Conservation (phyloP, 2,113 vertebrate genomes). For the Labeo rohita region DNA sequence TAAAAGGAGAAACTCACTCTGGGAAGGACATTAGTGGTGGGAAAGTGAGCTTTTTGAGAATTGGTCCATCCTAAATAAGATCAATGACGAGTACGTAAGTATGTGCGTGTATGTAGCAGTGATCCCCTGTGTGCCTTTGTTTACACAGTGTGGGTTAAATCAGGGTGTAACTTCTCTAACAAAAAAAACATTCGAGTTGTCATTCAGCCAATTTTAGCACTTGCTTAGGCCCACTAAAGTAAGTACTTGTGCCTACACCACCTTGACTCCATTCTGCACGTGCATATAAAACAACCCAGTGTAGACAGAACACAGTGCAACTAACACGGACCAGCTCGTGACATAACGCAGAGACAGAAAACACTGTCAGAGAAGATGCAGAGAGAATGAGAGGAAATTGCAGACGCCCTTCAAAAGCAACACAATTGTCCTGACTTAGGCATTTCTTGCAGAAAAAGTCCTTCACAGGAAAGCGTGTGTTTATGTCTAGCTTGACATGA, state of each 20-base stretch:
- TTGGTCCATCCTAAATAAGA: slow-evolving; percentile 31
- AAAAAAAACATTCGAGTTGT: slow-evolving; percentile 12
- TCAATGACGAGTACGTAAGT: neutral
- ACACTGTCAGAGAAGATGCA: slow-evolving; percentile 28
- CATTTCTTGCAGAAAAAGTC: slow-evolving; percentile 1
- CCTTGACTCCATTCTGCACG: neutral
- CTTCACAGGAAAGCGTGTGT: slow-evolving; percentile 37
- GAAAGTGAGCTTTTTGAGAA: slow-evolving; percentile 14
- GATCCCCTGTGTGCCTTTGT: slow-evolving; percentile 31
- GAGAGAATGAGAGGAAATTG: slow-evolving; percentile 31
- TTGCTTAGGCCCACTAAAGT: slow-evolving; percentile 26
- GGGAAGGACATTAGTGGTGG: slow-evolving; percentile 36
- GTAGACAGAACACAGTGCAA: slow-evolving; percentile 27
- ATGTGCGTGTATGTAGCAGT: slow-evolving; percentile 1
- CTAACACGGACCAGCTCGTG: slow-evolving; percentile 7
- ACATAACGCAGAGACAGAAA: slow-evolving; percentile 39
- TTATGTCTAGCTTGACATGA: slow-evolving; percentile 38
- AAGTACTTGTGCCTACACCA: slow-evolving; percentile 42
- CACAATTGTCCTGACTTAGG: slow-evolving; percentile 32
- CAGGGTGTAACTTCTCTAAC: slow-evolving; percentile 25
- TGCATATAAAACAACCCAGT: slow-evolving; percentile 9
- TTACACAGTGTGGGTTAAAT: slow-evolving; percentile 34
- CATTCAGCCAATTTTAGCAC: slow-evolving; percentile 24
- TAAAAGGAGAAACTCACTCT: slow-evolving; percentile 54
- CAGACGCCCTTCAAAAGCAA: slow-evolving; percentile 11